Evolutionary conservation across 2,797 vertebrate genomes (phyloP), one percentile per base, ranked within the genome.

Genomic region (Protosalanx chinensis): DNA sequence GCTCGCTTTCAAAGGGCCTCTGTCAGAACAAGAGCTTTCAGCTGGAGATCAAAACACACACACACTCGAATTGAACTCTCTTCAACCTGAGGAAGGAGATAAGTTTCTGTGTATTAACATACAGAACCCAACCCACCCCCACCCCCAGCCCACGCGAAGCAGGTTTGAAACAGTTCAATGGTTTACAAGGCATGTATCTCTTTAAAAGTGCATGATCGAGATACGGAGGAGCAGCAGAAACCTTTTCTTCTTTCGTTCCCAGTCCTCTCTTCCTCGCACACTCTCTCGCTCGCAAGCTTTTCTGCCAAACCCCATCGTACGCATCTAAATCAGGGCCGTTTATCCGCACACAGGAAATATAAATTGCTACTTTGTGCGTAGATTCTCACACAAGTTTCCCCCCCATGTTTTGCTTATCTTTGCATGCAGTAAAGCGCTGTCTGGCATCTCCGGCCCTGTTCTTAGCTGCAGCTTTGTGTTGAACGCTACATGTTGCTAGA

Each of bases 241-340:
- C 49, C 7, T n/a, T 1, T 56, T 56, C 18, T 56, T 27, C 37
- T 5, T 10, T 57, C 67, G 53, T 41, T 30, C 3, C 51, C 10
- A 12, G 41, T 46, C 41, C 1, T 46, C 41, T 46, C 8, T 8
- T 46, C 18, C 51, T 56, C 51, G n/a, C 61, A 67, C 60, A 37
- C 59, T 68, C 66, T 71, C 67, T 18, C 33, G 68, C 62, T 27
- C 23, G 41, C 23, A 76, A 67, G 49, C 72, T 72, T 57, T 20
- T 4, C 53, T 59, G 33, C 77, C 41, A 46, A 5, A 62, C 72
- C 77, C 63, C 60, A 13, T 70, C 63, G 30, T 56, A 73, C 41
- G 57, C 72, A 37, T 72, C 68, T 72, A 56, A 70, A 85, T 83
- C 56, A 74, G 70, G 76, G 61, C 74, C 81, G 84, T 83, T 83